These are phyloP conservation scores for Troides oblongomaculatus DNA, from an alignment of 2,888 invertebrate genomes.

Conservation along the genomic window DNA sequence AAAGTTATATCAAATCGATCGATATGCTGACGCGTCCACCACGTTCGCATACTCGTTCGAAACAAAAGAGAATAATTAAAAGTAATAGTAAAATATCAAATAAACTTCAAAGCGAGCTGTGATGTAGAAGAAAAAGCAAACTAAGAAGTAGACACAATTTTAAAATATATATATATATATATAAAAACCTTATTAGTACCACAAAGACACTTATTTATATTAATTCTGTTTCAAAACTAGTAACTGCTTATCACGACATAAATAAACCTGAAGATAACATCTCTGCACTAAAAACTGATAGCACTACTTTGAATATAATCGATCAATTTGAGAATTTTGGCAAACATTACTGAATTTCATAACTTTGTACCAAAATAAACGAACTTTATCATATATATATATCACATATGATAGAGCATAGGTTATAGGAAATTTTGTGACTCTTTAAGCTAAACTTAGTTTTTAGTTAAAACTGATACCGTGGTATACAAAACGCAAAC, in stretches of 20 bases:
- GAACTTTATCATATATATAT: no score
- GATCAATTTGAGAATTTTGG: no score
- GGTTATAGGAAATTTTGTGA: no score
- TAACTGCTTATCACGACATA: constrained; percentile 5
- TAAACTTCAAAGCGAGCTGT: neutral
- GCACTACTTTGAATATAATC: no score
- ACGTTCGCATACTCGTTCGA: constrained; percentile 10
- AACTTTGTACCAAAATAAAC: no score
- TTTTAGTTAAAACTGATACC: neutral
- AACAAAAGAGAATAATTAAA: constrained; percentile 19
- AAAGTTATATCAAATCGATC: constrained; percentile 51
- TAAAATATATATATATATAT: neutral
- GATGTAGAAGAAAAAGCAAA: constrained; percentile 16
- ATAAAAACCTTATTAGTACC: neutral
- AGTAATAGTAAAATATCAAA: neutral
- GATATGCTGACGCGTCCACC: constrained; percentile 29
- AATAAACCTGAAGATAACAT: neutral
- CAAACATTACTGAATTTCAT: no score
- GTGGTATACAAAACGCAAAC: constrained; percentile 1
- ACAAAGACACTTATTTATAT: neutral
- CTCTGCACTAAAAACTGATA: no score
- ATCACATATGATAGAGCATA: no score
- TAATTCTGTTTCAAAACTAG: constrained; percentile 15
- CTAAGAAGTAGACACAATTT: neutral
- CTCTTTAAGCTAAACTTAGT: no score